Evolutionary conservation across 2,113 vertebrate genomes (phyloP).

Genomic region (Centrocercus urophasianus): DNA sequence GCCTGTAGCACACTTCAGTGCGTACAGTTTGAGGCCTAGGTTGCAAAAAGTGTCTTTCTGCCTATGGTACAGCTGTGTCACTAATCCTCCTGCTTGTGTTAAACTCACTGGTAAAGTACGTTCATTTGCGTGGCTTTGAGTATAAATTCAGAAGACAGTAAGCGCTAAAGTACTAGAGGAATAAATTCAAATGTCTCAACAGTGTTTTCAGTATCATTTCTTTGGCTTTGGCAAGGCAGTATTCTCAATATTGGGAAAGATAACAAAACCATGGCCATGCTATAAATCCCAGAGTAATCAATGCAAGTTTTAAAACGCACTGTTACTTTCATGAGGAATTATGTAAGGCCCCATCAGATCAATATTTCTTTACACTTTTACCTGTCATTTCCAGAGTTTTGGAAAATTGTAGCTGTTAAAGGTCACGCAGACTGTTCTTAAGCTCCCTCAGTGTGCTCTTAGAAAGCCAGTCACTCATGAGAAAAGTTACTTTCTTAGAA

Average conservation of each 20-base stretch:
- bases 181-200: not conserved
- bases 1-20: not conserved
- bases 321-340: not conserved
- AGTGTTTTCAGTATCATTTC: not conserved
- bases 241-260: not conserved
- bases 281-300: not conserved
- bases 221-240: not conserved
- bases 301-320: not conserved
- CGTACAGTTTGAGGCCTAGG: fast-evolving
- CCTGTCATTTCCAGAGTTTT: not conserved
- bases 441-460: not conserved
- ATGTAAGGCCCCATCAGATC: not conserved
- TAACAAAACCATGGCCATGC: not conserved
- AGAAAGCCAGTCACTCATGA: not conserved
- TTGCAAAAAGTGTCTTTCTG: not conserved
- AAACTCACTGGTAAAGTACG: not conserved
- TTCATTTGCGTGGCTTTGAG: not conserved
- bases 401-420: not conserved
- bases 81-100: not conserved
- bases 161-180: not conserved
- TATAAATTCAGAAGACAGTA: not conserved
- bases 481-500: not conserved
- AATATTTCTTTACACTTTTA: not conserved
- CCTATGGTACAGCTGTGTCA: not conserved
- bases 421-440: not conserved